Conservation (phyloP, 2,797 vertebrate species). For the Harpia harpyja region DNA sequence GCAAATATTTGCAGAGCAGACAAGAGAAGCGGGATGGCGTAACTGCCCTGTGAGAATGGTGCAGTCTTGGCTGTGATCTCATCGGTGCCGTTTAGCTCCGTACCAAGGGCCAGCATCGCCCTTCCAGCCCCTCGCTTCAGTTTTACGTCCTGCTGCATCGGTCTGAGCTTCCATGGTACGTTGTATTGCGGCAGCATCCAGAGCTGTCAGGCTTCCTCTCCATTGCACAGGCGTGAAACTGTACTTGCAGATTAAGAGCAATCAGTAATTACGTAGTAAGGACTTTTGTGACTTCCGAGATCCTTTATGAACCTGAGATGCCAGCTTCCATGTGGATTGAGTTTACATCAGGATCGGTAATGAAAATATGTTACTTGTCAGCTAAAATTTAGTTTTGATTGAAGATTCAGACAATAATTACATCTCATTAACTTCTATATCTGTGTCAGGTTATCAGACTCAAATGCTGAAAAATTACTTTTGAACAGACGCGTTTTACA, state of each 20-base stretch:
- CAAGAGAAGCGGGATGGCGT: not conserved
- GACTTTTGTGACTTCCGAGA: not conserved
- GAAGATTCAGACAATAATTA: not conserved
- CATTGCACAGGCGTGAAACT: too few relatives aligned
- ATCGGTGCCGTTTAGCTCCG: fast-evolving
- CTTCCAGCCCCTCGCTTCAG: not conserved
- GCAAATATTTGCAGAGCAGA: not conserved
- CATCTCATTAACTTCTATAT: not conserved
- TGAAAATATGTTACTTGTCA: not conserved
- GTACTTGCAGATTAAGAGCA: not conserved
- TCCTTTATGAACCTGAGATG: not conserved
- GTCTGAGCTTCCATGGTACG: fast-evolving
- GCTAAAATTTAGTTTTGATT: not conserved
- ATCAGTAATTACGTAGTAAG: not conserved
- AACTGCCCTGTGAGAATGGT: not conserved
- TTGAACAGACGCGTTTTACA: not conserved
- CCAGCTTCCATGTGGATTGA: not conserved
- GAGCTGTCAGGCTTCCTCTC: not conserved
- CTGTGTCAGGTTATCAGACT: not conserved
- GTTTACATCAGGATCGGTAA: not conserved
- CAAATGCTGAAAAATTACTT: not conserved
- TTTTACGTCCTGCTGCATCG: fast-evolving
- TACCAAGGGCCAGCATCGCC: not conserved
- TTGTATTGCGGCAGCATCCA: not conserved
- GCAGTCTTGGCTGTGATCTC: not conserved